Evolutionary conservation across 2,888 invertebrate genomes (phyloP), one percentile per base, ranked within the genome.

Genomic region (Hoplodrina blanda): DNA sequence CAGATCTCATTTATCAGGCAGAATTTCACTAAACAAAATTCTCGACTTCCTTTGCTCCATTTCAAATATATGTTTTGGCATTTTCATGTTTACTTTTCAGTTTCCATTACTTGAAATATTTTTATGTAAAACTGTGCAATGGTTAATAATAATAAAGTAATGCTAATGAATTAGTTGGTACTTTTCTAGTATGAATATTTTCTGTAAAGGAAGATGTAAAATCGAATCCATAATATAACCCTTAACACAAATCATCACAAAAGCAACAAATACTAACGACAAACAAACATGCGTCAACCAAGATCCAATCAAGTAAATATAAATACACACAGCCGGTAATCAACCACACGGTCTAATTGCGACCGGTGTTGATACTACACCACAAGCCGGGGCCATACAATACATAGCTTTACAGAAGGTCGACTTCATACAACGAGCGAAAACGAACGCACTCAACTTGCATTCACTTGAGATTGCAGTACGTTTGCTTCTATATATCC

Each of bases 261-360:
- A 76, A 76, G 62, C 52, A 70, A 64, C 52, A 46, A 63, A 54
- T 15, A 57, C 19, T 3, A 30, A 33, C 8, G 20, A 62, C 70
- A 69, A 54, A 62, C 77, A 73, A 13, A 17, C 59, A 41, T 1
- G 33, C 11, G 37, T 62, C 57, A 55, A 62, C 62, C 59, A 53
- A 59, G 74, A 80, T 81, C 69, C 63, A 81, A 82, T 82, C 71
- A 81, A 54, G 59, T 68, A 69, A 69, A 78, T 69, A 81, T 81
- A 73, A 73, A 64, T 56, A 81, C 61, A 33, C 37, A 37, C 59
- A 60, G 55, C 56, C 30, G 68, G 61, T 85, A 82, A 82, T 85
- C 80, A 78, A 80, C 84, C 85, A 19, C 79, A 66, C 46, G 25
- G 66, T 56, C 73, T 82, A 83, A 84, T 85, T 85, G 79, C 68